phyloP scores from a whole-genome alignment of 2,113 vertebrate genomes.

The Scolopax mira region DNA sequence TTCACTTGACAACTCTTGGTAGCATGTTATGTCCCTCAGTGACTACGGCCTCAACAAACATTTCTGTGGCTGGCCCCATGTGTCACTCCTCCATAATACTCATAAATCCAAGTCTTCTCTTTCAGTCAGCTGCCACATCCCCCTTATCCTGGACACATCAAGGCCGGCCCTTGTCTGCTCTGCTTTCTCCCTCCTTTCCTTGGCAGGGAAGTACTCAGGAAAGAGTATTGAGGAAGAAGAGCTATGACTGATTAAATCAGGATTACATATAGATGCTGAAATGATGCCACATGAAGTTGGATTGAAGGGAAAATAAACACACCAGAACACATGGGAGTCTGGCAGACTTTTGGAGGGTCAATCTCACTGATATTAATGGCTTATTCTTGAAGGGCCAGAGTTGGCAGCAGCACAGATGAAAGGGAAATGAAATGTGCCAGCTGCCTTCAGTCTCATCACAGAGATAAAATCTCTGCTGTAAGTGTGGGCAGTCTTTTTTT shows the following conservation, averaged over 20 bases:
- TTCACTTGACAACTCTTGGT: background rate
- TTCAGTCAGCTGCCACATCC: background rate
- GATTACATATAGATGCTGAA: background rate
- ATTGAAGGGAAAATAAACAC: background rate
- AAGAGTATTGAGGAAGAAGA: background rate
- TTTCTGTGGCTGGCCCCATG: background rate
- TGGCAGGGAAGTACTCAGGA: background rate
- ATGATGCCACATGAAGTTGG: background rate
- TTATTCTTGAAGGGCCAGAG: background rate
- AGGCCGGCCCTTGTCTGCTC: background rate
- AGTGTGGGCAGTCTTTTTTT: background rate
- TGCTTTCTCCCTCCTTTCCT: background rate
- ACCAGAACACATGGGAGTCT: background rate
- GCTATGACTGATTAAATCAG: background rate
- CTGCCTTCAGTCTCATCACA: background rate
- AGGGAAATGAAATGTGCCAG: background rate
- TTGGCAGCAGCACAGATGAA: background rate
- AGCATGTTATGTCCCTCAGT: background rate
- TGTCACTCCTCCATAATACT: background rate
- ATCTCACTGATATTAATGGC: background rate
- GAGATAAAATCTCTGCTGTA: background rate
- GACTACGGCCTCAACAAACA: background rate
- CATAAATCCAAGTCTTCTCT: background rate
- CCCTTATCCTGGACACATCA: accelerated
- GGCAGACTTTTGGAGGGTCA: background rate